phyloP scores from a whole-genome alignment of 1,140 invertebrate species.

The Coelopa frigida region DNA sequence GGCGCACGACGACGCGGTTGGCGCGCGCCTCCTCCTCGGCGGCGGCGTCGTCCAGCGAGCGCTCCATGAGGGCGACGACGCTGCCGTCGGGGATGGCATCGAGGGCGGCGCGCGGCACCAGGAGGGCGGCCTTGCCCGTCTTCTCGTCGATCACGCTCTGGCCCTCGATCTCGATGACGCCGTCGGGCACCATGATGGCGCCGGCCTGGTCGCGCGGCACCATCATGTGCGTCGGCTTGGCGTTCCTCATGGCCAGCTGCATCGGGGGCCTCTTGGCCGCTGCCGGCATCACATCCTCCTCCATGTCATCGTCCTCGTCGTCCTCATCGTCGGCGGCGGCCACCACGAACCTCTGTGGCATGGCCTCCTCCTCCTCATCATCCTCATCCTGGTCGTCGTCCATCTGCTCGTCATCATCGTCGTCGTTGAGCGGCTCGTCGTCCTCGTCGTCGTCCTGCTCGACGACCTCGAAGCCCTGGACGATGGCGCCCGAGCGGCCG shows the following conservation, averaged over 20 bases:
- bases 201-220: conserved; percentile 34
- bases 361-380: conserved; percentile 5
- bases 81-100: conserved; percentile 40
- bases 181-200: conserved; percentile 40
- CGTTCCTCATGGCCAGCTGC: conserved; percentile 22
- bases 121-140: conserved; percentile 32
- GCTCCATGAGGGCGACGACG: conserved; percentile 37
- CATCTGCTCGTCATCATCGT: conserved; percentile 8
- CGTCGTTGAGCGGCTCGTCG: too few relatives aligned
- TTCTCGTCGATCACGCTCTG: conserved; percentile 39
- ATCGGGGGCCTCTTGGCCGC: conserved; percentile 9
- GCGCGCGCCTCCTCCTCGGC: conserved; percentile 29
- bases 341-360: conserved; percentile 14
- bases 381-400: conserved; percentile 12
- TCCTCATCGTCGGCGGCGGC: conserved; percentile 11
- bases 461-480: conserved; percentile 29
- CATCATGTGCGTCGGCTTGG: conserved; percentile 33
- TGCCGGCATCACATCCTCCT: conserved; percentile 16
- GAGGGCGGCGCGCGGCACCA: conserved; percentile 35
- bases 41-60: conserved; percentile 13
- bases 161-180: conserved; percentile 39
- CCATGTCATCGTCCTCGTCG: conserved; percentile 16
- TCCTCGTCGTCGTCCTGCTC: conserved; percentile 16
- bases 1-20: conserved; percentile 36
- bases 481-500: conserved; percentile 25